phyloP scores from a whole-genome alignment of 2,113 vertebrate species.

The Pituophis catenifer region DNA sequence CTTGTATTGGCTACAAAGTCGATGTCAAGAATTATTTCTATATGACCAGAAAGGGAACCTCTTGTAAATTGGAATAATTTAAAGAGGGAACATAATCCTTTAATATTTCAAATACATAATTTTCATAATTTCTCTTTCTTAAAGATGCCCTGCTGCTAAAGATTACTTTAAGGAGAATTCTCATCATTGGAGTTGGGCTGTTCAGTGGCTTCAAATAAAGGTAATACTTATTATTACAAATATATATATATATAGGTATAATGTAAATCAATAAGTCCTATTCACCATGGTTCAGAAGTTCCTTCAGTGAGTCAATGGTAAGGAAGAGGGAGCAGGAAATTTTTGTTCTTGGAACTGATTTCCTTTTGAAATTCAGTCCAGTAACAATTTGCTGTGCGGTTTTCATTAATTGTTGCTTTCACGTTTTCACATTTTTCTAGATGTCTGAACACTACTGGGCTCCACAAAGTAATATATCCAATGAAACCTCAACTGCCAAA shows the following conservation, averaged over 20 bases:
- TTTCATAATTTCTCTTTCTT: slow-evolving; percentile 22
- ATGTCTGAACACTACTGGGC: slow-evolving; percentile 99
- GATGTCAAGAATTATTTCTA: neutral
- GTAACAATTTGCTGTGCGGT: neutral
- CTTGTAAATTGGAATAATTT: neutral
- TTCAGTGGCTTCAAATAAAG: slow-evolving; percentile 99
- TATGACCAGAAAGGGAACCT: neutral
- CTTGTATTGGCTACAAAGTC: neutral
- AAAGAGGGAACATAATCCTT: neutral
- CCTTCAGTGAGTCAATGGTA: neutral
- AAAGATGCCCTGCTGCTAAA: slow-evolving; percentile 91
- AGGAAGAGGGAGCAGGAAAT: neutral
- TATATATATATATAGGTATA: neutral
- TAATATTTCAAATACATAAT: neutral
- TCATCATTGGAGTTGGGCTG: slow-evolving; percentile 98
- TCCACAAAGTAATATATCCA: slow-evolving; percentile 96
- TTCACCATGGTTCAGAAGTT: neutral
- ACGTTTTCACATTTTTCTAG: slow-evolving; percentile 67
- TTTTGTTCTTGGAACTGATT: neutral
- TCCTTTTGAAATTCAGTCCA: neutral
- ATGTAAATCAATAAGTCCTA: neutral
- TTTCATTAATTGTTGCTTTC: slow-evolving; percentile 21
- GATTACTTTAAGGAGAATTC: slow-evolving; percentile 98
- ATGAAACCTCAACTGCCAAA: slow-evolving; percentile 98
- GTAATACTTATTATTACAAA: slow-evolving; percentile 51